Evolutionary conservation across 2,797 vertebrate genomes (phyloP).

Genomic region (Oryzias sinensis): DNA sequence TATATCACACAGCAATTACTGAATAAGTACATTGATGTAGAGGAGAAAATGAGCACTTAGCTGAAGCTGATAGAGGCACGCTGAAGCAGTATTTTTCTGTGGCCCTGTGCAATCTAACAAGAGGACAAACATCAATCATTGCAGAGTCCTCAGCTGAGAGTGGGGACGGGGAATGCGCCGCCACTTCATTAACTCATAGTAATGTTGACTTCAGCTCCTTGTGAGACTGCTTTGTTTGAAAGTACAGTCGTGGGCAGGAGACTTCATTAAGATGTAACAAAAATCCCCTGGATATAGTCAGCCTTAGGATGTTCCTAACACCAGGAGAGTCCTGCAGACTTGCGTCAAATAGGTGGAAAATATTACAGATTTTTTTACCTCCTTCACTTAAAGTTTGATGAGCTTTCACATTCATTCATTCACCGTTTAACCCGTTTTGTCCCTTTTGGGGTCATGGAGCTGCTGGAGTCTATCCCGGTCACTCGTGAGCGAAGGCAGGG

Average conservation of each 20-base stretch:
- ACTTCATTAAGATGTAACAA: too few species aligned
- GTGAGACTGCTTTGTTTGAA: not conserved
- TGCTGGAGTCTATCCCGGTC: too few species aligned
- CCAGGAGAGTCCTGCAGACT: too few species aligned
- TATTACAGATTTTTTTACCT: too few species aligned
- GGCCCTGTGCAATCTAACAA: constrained; percentile 21
- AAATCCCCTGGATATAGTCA: too few species aligned
- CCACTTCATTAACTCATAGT: constrained; percentile 19
- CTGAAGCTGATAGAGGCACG: constrained; percentile 51
- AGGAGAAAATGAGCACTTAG: constrained; percentile 60
- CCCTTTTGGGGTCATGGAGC: too few species aligned
- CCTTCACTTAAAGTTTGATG: too few species aligned
- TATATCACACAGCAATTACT: constrained; percentile 59
- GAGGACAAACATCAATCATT: constrained; percentile 42
- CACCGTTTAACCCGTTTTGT: too few species aligned
- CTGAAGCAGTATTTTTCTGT: constrained; percentile 46
- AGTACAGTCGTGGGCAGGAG: not conserved
- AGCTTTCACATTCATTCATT: too few species aligned
- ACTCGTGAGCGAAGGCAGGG: too few species aligned
- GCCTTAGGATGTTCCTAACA: too few species aligned
- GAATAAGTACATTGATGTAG: constrained; percentile 29
- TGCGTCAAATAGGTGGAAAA: too few species aligned
- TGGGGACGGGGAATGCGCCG: not conserved
- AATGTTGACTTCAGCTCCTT: constrained; percentile 10
- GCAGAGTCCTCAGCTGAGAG: constrained; percentile 17